Percentiles rank a stretch among this genome's conserved stretches.
These are phyloP conservation scores for Zaprionus obscuricornis DNA, from an alignment of 2,888 invertebrate species.

Conservation along the genomic window DNA sequence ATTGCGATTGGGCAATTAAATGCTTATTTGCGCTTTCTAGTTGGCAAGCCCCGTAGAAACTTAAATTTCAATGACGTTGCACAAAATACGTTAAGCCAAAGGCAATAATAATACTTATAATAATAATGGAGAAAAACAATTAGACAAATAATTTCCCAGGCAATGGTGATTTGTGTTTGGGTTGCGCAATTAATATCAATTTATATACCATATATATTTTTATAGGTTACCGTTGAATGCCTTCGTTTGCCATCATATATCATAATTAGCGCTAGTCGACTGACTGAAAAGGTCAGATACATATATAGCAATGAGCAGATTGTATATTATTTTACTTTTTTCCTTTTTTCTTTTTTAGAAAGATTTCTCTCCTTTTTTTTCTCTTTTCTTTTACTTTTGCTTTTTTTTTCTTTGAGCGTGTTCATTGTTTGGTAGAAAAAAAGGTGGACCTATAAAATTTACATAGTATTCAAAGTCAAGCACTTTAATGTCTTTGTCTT, in stretches of 20 bases:
- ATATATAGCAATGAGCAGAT: no score
- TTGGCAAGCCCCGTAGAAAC: conserved; percentile 17
- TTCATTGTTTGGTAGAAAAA: conserved; percentile 12
- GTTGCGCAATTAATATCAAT: conserved; percentile 72
- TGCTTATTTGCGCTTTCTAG: conserved; percentile 54
- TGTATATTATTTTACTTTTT: conserved; percentile 10
- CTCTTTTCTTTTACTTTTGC: conserved; percentile 1
- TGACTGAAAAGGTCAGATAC: conserved; percentile 2
- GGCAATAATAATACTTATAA: conserved; percentile 43
- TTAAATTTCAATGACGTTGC: conserved; percentile 55
- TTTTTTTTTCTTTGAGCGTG: neutral
- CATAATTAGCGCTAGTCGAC: conserved; percentile 60
- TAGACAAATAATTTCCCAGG: conserved; percentile 38
- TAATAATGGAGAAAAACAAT: conserved; percentile 53
- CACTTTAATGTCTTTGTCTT: conserved; percentile 52
- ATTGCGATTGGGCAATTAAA: no score
- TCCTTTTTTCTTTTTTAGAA: conserved; percentile 5
- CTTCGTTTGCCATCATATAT: conserved; percentile 64
- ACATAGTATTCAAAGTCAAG: conserved; percentile 57
- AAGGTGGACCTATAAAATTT: conserved; percentile 57
- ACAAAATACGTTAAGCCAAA: conserved; percentile 21
- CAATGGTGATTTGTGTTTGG: conserved; percentile 45
- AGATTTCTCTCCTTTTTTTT: conserved; percentile 13
- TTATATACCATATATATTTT: conserved; percentile 61
- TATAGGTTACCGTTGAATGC: conserved; percentile 44